Evolutionary conservation across 2,797 vertebrate species (phyloP), one percentile per base, ranked within the genome.

Genomic region (Sebastes nivosus): DNA sequence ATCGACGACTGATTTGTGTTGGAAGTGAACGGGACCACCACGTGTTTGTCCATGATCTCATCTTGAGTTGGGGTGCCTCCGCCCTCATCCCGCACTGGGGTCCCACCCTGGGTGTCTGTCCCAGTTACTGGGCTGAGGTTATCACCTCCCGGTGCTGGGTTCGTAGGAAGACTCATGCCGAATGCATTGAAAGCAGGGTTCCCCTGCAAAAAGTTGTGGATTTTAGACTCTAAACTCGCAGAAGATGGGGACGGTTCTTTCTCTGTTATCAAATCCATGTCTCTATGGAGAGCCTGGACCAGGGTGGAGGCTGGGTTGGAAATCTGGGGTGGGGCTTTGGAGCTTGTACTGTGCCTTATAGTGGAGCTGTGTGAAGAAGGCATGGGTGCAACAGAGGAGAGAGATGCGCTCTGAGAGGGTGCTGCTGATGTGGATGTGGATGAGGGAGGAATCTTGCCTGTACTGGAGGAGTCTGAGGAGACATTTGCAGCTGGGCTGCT

Each of bases 11-110:
- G 77, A 42, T 78, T 81, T 52, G 68, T n/a, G 25, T 58, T 80
- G 13, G 87, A 70, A 11, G 68, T 7, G 2, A 88, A 89, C 0
- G 95, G 95, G 18, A 95, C 96, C 0, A 93, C 93, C 3, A 16
- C 77, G 0, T 97, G 95, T 46, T 96, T 97, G 84, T 99, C 99
- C 97, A 98, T 99, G 75, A 98, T 97, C 92, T 99, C 99, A 2
- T 99, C 99, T 87, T 99, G 98, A 30, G 99, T 99, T 2, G 99
- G 98, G 0, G 99, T 99, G 67, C 98, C 97, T 8, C 98, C 98
- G 0, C 97, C 96, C 72, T 99, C 98, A 0, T 99, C 99, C 0
- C 98, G 95, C 60, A 99, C 98, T 0, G 99, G 99, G 0, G 99
- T 99, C 6, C 98, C 98, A 0, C 95, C 98, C 66, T 96, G 96